Base-by-base conservation (phyloP, 2,797 vertebrate species). In the Karalla daura region DNA sequence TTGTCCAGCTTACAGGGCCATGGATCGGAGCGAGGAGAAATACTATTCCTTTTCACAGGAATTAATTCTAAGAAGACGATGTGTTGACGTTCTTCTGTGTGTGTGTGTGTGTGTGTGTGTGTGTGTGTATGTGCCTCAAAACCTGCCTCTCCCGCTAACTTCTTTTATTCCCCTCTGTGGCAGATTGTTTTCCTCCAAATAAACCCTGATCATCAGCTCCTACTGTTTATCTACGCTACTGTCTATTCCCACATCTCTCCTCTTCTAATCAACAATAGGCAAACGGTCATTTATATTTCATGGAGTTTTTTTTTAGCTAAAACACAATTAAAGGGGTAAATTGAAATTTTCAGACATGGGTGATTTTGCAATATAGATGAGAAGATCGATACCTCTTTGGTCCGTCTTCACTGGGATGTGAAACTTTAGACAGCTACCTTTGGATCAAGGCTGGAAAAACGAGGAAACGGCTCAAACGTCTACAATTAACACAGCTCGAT, bases 1-100 rank as follows among this genome's bases (percentile, higher is more conserved):
- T 89, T 84, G 84, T 87, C 72, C 79, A 67, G 55, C 75, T 76
- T 83, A 74, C 78, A 81, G 60, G 63, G 18, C 47, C 39, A 67
- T 50, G 60, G 66, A 65, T 64, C 54, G 59, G 40, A 65, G 70
- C 17, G 21, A 74, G 61, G 63, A 71, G 45, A 68, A 76, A 84
- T 73, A 75, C 83, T 65, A 76, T 80, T 85, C 79, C 47, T 70
- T 83, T 83, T 83, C 67, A 74, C 55, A 23, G 54, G 41, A 74
- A 78, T 72, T 74, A 45, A 64, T 73, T 81, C 70, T 60, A 53
- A 78, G 62, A 73, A 46, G 35, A 63, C 58, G 54, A 74, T 55
- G 53, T 63, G 7, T 73, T 47, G 51, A 71, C 61, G 69, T 83
- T 58, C 61, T 54, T 55, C 45, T 7, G 52, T 55, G 54, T 21